Percentiles rank a stretch among this genome's conserved stretches.
Evolutionary conservation across 1,140 invertebrate species (phyloP).

Genomic region (Drosophila ficusphila): DNA sequence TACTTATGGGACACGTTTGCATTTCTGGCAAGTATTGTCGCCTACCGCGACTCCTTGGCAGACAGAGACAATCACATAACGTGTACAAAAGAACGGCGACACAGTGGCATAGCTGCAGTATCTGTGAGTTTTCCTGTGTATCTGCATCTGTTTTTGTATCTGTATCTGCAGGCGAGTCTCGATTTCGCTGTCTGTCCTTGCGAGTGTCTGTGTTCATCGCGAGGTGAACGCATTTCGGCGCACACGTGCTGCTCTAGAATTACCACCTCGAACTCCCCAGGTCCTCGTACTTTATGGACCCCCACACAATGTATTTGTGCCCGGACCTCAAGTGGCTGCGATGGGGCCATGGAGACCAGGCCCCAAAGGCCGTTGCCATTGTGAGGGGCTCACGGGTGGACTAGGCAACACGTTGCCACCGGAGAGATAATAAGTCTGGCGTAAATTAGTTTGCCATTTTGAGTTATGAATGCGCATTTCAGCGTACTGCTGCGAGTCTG

Average conservation of each 20-base stretch:
- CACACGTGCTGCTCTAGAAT: slow-evolving; percentile 40
- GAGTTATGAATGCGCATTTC: slow-evolving; percentile 82
- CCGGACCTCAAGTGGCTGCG: slow-evolving; percentile 53
- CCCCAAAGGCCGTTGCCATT: slow-evolving; percentile 12
- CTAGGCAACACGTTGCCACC: slow-evolving; percentile 64
- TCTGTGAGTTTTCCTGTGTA: slow-evolving; percentile 11
- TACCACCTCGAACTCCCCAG: not conserved
- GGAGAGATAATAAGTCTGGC: slow-evolving; percentile 78
- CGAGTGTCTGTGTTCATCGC: slow-evolving; percentile 28
- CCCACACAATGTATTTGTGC: slow-evolving; percentile 58
- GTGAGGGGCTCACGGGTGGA: slow-evolving; percentile 14
- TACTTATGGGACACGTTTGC: not conserved
- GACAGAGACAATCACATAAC: not conserved
- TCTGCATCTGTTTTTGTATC: slow-evolving; percentile 2
- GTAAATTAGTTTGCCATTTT: slow-evolving; percentile 83
- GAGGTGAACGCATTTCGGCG: slow-evolving; percentile 46
- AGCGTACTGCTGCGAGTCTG: slow-evolving; percentile 11
- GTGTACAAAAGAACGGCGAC: slow-evolving; percentile 10
- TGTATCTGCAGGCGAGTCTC: slow-evolving; percentile 17
- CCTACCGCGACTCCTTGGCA: slow-evolving; percentile 14
- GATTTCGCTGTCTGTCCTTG: slow-evolving; percentile 9
- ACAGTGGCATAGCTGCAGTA: slow-evolving; percentile 11
- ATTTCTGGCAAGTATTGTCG: slow-evolving; percentile 22
- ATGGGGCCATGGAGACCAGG: slow-evolving; percentile 1
- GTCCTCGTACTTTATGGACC: slow-evolving; percentile 13